Evolutionary conservation across 2,113 vertebrate species (phyloP).

Genomic region (Lates calcarifer): DNA sequence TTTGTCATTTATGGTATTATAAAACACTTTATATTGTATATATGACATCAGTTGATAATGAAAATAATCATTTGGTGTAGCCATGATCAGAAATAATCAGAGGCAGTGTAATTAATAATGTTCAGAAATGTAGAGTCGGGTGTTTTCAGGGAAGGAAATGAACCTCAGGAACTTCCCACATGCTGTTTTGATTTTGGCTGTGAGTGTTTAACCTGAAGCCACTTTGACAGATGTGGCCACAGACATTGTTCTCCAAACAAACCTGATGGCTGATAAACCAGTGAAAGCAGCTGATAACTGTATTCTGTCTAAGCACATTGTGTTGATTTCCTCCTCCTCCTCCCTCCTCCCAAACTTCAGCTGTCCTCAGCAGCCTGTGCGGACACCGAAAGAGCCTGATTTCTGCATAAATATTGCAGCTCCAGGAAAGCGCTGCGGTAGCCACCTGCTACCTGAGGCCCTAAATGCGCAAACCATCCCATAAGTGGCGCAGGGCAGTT

Average conservation of each 20-base stretch:
- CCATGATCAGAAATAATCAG: neutral
- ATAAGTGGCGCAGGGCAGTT: constrained; percentile 29
- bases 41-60: neutral
- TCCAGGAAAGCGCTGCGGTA: constrained; percentile 30
- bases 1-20: no score
- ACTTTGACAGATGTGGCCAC: constrained; percentile 3
- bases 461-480: constrained; percentile 22
- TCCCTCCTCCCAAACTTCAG: constrained; percentile 40
- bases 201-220: neutral
- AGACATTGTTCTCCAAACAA: constrained; percentile 16
- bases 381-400: constrained; percentile 39
- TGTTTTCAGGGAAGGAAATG: neutral
- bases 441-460: constrained; percentile 42
- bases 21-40: no score
- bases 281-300: constrained; percentile 23
- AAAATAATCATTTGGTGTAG: neutral
- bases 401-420: constrained; percentile 75
- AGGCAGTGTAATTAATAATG: neutral
- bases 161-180: constrained; percentile 4
- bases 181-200: constrained; percentile 7
- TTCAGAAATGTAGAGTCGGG: neutral
- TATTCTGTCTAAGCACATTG: neutral
- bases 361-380: constrained; percentile 1
- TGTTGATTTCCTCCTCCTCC: constrained; percentile 9
- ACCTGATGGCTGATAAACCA: constrained; percentile 11